Conservation (phyloP, 23 tunicate genomes). For the Corella eumyota region DNA sequence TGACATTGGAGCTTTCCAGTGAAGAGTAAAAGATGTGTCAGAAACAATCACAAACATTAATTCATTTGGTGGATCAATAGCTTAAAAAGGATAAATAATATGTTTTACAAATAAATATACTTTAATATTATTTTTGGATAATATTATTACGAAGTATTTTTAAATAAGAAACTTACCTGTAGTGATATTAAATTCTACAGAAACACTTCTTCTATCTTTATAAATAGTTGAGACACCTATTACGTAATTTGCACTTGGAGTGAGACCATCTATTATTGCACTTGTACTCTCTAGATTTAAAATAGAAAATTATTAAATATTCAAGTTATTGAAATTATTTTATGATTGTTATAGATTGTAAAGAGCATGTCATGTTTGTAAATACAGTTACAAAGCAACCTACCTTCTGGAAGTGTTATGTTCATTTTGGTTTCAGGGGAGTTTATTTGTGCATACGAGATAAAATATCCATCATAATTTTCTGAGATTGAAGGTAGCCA, state of each 20-base stretch:
- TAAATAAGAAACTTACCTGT: conserved; percentile 16
- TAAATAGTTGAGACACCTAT: conserved; percentile 7
- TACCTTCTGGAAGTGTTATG: conserved; percentile 5
- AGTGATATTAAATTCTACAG: conserved; percentile 7
- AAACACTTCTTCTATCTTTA: conserved; percentile 8
- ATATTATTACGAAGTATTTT: no score
- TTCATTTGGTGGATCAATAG: conserved; percentile 12
- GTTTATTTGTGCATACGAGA: background rate
- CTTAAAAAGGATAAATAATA: no score
- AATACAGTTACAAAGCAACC: background rate
- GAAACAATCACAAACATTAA: conserved; percentile 18
- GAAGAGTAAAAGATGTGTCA: conserved; percentile 13
- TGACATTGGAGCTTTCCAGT: conserved; percentile 6
- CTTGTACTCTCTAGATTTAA: background rate
- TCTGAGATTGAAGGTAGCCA: conserved; percentile 18
- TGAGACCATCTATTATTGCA: conserved; percentile 1
- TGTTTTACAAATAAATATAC: no score
- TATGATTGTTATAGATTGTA: no score
- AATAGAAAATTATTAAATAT: no score
- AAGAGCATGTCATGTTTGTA: no score
- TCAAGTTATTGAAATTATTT: no score
- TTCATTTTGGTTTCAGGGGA: background rate
- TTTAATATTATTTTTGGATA: no score
- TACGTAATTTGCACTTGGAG: conserved; percentile 4
- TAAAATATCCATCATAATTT: conserved; percentile 7